Base-by-base conservation (phyloP, 2,797 vertebrate species). In the Characodon lateralis region DNA sequence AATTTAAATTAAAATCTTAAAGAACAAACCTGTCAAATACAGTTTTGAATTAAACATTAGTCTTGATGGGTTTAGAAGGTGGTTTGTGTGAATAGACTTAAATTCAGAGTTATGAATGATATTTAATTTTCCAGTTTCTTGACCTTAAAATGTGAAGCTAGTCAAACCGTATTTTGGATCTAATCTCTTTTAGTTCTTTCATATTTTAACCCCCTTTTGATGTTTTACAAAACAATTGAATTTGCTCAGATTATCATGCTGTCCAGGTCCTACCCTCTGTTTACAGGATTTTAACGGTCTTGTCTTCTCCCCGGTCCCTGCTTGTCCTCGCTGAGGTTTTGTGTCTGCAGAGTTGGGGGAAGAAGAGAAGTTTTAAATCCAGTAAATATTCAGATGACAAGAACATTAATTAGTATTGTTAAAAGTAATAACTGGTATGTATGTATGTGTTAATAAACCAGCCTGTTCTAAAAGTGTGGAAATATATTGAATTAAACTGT, bases 401-500 rank as follows among this genome's bases (percentile, higher is more conserved):
- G 28, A 0, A 86, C 69, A 81, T 82, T 87, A 83, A 81, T 88
- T 86, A 87, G 88, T 87, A 78, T 82, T 79, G 85, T 78, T 87
- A 68, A 84, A 85, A 85, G 66, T 59, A 88, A 74, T 80, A 72
- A 9, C n/a, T 46, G 39, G 83, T 83, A 79, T 46, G 90, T 86
- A 1, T 78, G 85, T 85, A 73, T 80, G 85, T 84, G 5, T 88
- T 87, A 93, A 89, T 93, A 92, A 92, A 93, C 91, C 93, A 93
- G 92, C 92, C 92, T 93, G 92, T 93, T 93, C 88, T 93, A 90
- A 91, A 87, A 81, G 80, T 89, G 91, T 93, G 87, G 91, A 78
- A 78, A 89, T 93, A 91, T 87, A 91, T 82, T 84, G 78, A 93
- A 91, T 92, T 91, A 93, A 93, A 89, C 76, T 70, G 81, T 89